Conservation (phyloP, 2,888 invertebrate genomes). For the Ligdia adustata region DNA sequence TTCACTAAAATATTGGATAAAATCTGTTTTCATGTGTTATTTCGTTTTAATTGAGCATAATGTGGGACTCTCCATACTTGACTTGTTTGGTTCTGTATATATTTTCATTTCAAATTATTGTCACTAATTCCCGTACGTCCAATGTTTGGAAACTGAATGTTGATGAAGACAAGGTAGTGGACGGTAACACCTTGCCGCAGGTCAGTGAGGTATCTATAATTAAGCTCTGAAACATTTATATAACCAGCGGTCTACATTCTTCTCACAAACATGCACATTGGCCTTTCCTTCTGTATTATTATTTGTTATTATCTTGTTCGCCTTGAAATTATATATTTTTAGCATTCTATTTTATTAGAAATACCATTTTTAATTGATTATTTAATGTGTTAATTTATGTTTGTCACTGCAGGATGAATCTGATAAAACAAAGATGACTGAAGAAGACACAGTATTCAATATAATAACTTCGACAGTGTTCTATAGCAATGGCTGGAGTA, state of each 20-base stretch:
- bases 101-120: conserved; percentile 88
- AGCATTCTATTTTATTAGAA: conserved; percentile 23
- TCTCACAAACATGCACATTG: conserved; percentile 38
- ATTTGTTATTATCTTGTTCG: conserved; percentile 41
- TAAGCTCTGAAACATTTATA: conserved; percentile 56
- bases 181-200: conserved; percentile 84
- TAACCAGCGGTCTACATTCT: conserved; percentile 58
- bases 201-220: conserved; percentile 59
- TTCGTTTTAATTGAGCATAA: conserved; percentile 64
- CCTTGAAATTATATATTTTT: conserved; percentile 49
- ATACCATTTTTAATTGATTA: neutral
- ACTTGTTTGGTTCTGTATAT: conserved; percentile 87
- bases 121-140: conserved; percentile 91
- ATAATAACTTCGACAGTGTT: conserved; percentile 89
- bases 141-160: conserved; percentile 92
- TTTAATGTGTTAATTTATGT: conserved; percentile 7
- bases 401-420: conserved; percentile 66
- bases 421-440: conserved; percentile 70
- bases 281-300: conserved; percentile 45
- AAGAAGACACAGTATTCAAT: conserved; percentile 89
- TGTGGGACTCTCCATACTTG: conserved; percentile 84
- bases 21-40: conserved; percentile 62
- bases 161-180: conserved; percentile 90
- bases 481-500: conserved; percentile 87
- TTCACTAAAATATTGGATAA: conserved; percentile 42